phyloP scores from a whole-genome alignment of 2,113 vertebrate genomes.

The Malurus elegans region DNA sequence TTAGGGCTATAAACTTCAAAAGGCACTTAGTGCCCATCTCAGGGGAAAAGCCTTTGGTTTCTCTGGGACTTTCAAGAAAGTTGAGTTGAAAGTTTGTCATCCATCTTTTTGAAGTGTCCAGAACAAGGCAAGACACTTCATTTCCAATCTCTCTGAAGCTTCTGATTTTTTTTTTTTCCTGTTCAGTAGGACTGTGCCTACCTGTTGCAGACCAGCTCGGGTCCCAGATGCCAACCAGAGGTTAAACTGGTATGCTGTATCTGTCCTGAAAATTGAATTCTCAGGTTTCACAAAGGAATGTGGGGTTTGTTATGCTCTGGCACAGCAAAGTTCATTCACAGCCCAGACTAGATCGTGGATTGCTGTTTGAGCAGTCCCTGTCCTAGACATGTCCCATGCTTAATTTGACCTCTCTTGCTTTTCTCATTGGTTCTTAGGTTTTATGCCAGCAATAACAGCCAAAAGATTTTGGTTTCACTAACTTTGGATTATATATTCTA shows the following conservation, averaged over 20 bases:
- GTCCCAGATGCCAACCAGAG: background rate
- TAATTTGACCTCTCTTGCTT: background rate
- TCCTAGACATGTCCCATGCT: background rate
- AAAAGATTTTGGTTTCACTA: background rate
- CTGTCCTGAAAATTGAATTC: background rate
- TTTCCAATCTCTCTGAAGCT: background rate
- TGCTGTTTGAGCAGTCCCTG: background rate
- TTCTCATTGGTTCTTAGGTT: background rate
- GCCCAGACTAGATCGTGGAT: background rate
- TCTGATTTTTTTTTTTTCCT: background rate
- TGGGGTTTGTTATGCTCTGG: background rate
- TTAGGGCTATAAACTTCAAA: background rate
- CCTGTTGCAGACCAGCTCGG: background rate
- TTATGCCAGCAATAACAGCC: background rate
- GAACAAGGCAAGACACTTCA: background rate
- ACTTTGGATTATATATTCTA: background rate
- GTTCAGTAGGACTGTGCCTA: background rate
- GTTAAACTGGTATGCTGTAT: background rate
- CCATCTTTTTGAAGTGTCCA: background rate
- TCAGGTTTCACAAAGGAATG: background rate
- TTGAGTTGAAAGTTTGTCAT: background rate
- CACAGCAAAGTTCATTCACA: background rate
- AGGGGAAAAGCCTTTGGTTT: background rate
- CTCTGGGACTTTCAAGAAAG: background rate
- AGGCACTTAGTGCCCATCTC: background rate